Evolutionary conservation across 1,140 invertebrate species (phyloP), one percentile per base, ranked within the genome.

Genomic region (Dysdera silvatica): DNA sequence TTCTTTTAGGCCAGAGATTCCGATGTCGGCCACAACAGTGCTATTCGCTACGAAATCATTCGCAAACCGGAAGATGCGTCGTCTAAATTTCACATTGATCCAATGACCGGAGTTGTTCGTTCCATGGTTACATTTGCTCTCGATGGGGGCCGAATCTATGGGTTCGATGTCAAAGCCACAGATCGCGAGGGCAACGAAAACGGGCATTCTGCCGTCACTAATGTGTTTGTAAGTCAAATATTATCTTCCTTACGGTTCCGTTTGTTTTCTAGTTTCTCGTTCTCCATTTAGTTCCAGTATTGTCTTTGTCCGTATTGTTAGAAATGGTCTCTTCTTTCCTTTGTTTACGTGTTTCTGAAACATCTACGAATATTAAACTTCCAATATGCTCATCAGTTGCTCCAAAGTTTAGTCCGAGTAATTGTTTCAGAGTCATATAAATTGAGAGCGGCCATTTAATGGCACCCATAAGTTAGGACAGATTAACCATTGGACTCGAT

Each of bases 141-240:
- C 33, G 84, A 87, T 52, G 83, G 83, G 16, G 86, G 87, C 3
- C 78, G 82, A 62, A 84, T 90, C 35, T 90, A 86, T 70, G 86
- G 86, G 3, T 90, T 91, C 70, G 88, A 91, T 76, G 87, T 91
- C n/a, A 88, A 88, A 75, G 89, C 88, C 4, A 89, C 87, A 0
- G 89, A 92, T 71, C 81, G 82, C 60, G 71, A 78, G 45, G 89
- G 89, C 0, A 84, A 84, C 35, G 83, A 87, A 67, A 84, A 87
- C 71, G 88, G 88, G 0, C 82, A 82, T 58, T 89, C 87, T 26
- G 83, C 86, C 24, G 88, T 89, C 49, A 84, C 85, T 43, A 89
- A 89, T 71, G 86, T 91, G 62, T 87, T 89, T 74, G 87, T 89
- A 75, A 84, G 85, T 84, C 12, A n/a, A n/a, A n/a, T n/a, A 16